Base-by-base conservation (phyloP, 2,888 invertebrate species). In the Cephus sareptanus region DNA sequence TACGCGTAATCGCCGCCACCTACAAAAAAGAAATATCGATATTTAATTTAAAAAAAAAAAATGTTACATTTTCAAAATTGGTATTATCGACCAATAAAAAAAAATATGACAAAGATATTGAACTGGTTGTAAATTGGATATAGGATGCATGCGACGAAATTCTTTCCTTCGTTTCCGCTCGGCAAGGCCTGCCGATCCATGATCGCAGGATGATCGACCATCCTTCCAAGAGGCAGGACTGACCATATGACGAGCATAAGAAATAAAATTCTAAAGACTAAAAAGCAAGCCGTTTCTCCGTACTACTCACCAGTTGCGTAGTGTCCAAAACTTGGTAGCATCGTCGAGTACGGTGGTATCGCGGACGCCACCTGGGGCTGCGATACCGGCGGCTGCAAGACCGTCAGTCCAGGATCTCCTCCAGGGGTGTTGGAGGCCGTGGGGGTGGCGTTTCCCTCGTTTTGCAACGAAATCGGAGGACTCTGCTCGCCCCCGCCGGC, bases 1-100 rank as follows among this genome's bases (percentile, higher is more conserved):
- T 96, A 96, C 68, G 95, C 93, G 90, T 96, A 96, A 89, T 96
- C 95, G 78, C 94, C 94, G 81, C 94, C 94, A 85, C 94, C 94
- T 95, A 74, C 9, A 71, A 74, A 13, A 73, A 69, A 75, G 76
- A 75, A 75, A 77, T 11, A 3, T 15, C 30, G 13, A 13, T 30
- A 6, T 34, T 56, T 34, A 34, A 71, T 30, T 4, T 4, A 0
- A 2, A 9, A n/a, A 9, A 9, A 31, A 9, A 23, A 30, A 15
- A 70, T 33, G 0, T 11, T 3, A 71, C 3, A 71, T 71, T 71
- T 71, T 23, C 34, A 2, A 33, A 56, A 69, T n/a, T 23, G 11
- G 0, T 13, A 30, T 23, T 56, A 33, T 74, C 56, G 11, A 30
- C 15, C 15, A 30, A 69, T 23, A 34, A 11, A 76, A n/a, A n/a